Evolutionary conservation across 2,888 invertebrate genomes (phyloP).

Genomic region (Pheosia gnoma): DNA sequence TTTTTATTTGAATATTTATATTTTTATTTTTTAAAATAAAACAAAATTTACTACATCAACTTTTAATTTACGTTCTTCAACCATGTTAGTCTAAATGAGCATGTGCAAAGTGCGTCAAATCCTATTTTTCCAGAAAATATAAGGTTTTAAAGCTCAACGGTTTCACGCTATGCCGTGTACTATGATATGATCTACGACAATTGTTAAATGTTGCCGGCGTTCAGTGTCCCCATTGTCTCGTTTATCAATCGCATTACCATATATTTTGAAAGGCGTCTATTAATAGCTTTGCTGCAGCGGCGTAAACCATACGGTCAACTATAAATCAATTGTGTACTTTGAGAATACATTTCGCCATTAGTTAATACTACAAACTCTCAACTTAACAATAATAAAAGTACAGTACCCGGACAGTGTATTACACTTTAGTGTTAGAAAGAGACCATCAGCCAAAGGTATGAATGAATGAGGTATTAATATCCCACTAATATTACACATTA

Average conservation of each 20-base stretch:
- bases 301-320: background rate
- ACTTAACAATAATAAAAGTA: background rate
- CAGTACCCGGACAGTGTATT: too few species aligned
- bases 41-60: too few species aligned
- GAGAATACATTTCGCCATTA: slow-evolving; percentile 1
- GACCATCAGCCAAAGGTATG: too few species aligned
- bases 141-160: background rate
- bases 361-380: background rate
- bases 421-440: too few species aligned
- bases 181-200: slow-evolving; percentile 8
- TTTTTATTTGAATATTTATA: too few species aligned
- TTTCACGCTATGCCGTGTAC: background rate
- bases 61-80: too few species aligned
- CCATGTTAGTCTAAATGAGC: too few species aligned
- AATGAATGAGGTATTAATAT: too few species aligned
- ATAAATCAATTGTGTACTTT: slow-evolving; percentile 3
- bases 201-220: slow-evolving; percentile 8
- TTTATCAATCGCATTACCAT: slow-evolving; percentile 23
- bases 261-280: slow-evolving; percentile 36
- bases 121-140: background rate
- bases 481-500: too few species aligned
- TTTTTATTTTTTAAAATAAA: too few species aligned
- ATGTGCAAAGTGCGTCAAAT: background rate
- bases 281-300: slow-evolving; percentile 28
- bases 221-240: slow-evolving; percentile 18